A percentile compares a stretch with the other conserved stretches of the same genome.
phyloP scores from a whole-genome alignment of 64 coral and sea anemone genomes.

The Dendronephthya gigantea region DNA sequence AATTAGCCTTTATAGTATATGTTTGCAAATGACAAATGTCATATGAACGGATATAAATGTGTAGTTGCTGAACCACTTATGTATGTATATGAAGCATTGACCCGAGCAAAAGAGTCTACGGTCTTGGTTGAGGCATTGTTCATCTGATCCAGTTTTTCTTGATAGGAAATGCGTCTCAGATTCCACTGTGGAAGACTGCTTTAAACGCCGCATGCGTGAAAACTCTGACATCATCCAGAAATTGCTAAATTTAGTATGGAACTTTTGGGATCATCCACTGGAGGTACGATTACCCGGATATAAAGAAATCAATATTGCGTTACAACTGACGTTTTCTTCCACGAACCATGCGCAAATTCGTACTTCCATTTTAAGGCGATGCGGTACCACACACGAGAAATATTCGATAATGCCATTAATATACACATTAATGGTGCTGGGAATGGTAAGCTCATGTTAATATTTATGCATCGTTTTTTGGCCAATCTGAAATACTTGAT shows the following conservation, averaged over 20 bases:
- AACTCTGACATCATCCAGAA: slow-evolving; percentile 43
- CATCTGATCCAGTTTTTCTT: background rate
- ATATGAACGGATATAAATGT: too few species aligned
- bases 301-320: too few species aligned
- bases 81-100: too few species aligned
- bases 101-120: too few species aligned
- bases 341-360: too few species aligned
- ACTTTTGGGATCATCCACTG: slow-evolving; percentile 74
- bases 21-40: too few species aligned
- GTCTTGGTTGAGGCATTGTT: background rate
- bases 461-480: too few species aligned
- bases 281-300: slow-evolving; percentile 41
- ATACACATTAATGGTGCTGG: slow-evolving; percentile 38
- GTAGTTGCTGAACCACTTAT: too few species aligned
- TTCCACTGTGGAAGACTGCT: background rate
- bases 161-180: background rate
- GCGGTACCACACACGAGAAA: slow-evolving; percentile 54
- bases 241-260: slow-evolving; percentile 72
- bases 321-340: background rate
- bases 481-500: too few species aligned
- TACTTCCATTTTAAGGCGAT: slow-evolving; percentile 35
- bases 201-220: slow-evolving; percentile 32
- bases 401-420: slow-evolving; percentile 73
- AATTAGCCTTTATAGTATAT: too few species aligned
- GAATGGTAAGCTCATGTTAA: background rate